phyloP scores from a whole-genome alignment of 2,113 vertebrate genomes.

The Siniperca chuatsi region DNA sequence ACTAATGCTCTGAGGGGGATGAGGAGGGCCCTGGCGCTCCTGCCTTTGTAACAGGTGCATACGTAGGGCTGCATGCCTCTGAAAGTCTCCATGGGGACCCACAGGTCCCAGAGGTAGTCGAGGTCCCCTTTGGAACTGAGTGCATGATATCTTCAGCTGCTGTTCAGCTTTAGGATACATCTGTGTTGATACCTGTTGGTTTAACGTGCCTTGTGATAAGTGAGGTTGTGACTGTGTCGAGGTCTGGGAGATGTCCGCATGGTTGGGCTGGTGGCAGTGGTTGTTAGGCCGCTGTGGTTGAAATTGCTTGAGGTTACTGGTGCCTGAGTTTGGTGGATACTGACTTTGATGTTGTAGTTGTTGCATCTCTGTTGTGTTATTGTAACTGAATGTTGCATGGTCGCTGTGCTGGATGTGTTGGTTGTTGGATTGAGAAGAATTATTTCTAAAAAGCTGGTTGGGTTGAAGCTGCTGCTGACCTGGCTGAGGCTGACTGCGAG shows the following conservation, averaged over 20 bases:
- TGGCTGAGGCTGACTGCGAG: constrained; percentile 78
- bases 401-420: constrained; percentile 80
- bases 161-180: constrained; percentile 80
- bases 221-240: constrained; percentile 81
- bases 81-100: constrained; percentile 82
- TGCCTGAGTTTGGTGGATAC: constrained; percentile 84
- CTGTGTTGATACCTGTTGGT: constrained; percentile 71
- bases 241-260: constrained; percentile 75
- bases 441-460: constrained; percentile 71
- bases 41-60: constrained; percentile 93
- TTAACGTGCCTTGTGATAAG: constrained; percentile 70
- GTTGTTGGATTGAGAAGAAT: constrained; percentile 73
- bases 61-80: constrained; percentile 91
- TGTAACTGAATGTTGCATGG: constrained; percentile 68
- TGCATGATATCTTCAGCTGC: constrained; percentile 71
- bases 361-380: constrained; percentile 80
- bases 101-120: constrained; percentile 81
- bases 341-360: constrained; percentile 80
- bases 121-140: constrained; percentile 78
- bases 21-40: constrained; percentile 86
- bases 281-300: constrained; percentile 81
- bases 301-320: constrained; percentile 84
- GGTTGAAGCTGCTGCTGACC: constrained; percentile 77
- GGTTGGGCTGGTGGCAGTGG: constrained; percentile 76
- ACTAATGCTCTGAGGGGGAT: constrained; percentile 79